Conservation (phyloP, 2,888 invertebrate genomes). For the Andrena bicolor region DNA sequence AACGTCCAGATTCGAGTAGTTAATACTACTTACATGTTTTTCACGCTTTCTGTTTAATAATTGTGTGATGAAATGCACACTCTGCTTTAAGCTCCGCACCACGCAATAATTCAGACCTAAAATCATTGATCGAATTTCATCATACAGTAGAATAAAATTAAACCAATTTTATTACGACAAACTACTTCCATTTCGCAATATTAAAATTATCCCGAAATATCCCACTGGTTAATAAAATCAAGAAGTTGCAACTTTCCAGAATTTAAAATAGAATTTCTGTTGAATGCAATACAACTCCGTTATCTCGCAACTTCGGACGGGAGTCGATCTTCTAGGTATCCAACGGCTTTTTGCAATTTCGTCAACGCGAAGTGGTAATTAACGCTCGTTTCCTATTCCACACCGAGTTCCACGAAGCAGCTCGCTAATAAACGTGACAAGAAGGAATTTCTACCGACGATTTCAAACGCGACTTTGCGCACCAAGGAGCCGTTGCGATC, state of each 20-base stretch:
- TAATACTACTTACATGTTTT: neutral
- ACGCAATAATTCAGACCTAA: neutral
- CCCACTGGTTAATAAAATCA: neutral
- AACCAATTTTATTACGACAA: neutral
- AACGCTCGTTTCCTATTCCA: neutral
- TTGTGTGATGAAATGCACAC: neutral
- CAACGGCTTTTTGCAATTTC: neutral
- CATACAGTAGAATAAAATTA: neutral
- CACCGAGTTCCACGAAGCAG: neutral
- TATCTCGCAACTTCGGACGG: neutral
- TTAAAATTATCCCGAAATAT: neutral
- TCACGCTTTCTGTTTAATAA: neutral
- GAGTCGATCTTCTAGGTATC: neutral
- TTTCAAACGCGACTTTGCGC: neutral
- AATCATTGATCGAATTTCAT: conserved; percentile 4
- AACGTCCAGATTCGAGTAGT: neutral
- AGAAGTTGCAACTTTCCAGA: neutral
- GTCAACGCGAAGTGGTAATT: conserved; percentile 18
- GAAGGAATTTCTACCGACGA: conserved; percentile 10
- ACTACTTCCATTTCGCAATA: too few relatives aligned
- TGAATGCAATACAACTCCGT: too few relatives aligned
- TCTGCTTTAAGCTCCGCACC: neutral
- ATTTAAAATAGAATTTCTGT: neutral
- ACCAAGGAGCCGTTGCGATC: neutral
- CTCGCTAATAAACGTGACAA: conserved; percentile 28